These are phyloP conservation scores for Hirundo rustica DNA, from an alignment of 2,797 vertebrate species.

Conservation along the genomic window DNA sequence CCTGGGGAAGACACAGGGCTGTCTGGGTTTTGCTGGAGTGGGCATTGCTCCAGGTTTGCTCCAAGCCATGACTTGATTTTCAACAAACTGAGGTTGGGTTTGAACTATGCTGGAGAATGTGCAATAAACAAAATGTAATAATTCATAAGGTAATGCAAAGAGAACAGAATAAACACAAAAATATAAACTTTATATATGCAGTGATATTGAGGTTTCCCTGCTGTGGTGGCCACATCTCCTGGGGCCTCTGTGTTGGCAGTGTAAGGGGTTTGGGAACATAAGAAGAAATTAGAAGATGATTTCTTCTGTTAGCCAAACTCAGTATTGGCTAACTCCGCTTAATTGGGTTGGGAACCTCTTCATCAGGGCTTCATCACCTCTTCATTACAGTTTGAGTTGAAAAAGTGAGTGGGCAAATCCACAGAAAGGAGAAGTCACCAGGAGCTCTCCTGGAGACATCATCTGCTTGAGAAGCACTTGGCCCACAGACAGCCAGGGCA, in stretches of 20 bases:
- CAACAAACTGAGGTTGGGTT: neutral
- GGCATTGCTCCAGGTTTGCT: neutral
- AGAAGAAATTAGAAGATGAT: neutral
- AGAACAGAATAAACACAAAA: neutral
- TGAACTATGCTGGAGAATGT: neutral
- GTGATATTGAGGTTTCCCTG: neutral
- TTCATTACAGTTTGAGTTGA: neutral
- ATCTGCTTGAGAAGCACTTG: neutral
- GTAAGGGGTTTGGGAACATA: neutral
- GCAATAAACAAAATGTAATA: neutral
- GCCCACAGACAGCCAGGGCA: no score
- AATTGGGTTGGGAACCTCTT: neutral
- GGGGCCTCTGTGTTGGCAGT: neutral
- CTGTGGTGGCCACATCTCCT: neutral
- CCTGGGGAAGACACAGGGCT: neutral
- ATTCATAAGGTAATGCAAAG: neutral
- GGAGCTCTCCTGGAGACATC: neutral
- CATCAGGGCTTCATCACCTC: neutral
- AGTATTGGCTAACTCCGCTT: neutral
- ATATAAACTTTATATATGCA: neutral
- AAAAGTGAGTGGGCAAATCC: neutral
- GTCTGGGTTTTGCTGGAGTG: neutral
- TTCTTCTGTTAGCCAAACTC: neutral
- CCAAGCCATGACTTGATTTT: neutral
- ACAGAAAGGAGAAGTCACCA: neutral